A percentile compares a stretch with the other conserved stretches of the same genome.
Evolutionary conservation across 92 coral and sea anemone species (phyloP).

Genomic region (Parazoanthus atlanticus): DNA sequence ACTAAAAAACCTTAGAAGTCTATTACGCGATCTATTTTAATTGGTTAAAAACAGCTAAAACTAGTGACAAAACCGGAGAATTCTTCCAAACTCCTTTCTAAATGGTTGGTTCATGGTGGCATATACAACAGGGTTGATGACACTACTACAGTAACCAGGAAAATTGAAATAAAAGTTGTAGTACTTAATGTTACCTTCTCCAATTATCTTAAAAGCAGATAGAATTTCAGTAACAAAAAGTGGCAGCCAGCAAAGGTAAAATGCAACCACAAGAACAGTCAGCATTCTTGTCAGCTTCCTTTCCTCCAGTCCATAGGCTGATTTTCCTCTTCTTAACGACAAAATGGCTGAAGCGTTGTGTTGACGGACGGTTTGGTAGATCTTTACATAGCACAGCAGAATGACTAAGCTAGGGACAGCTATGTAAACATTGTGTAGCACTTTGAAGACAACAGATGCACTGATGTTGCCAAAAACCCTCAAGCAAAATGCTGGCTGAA

Average conservation of each 20-base stretch:
- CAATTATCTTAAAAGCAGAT: constrained; percentile 4
- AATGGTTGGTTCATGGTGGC: constrained; percentile 18
- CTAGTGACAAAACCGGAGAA: constrained; percentile 1
- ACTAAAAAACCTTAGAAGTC: neutral
- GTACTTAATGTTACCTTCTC: constrained; percentile 16
- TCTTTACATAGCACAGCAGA: neutral
- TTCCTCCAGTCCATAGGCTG: constrained; percentile 15
- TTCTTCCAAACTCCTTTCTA: constrained; percentile 26
- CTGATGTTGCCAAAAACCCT: neutral
- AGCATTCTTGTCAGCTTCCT: constrained; percentile 17
- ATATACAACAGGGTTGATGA: constrained; percentile 17
- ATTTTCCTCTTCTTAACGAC: constrained; percentile 14
- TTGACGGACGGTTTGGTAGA: constrained; percentile 7
- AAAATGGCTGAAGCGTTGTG: constrained; percentile 8
- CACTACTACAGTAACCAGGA: constrained; percentile 33
- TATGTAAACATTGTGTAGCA: constrained; percentile 17
- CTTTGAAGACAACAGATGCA: neutral
- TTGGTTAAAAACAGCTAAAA: neutral
- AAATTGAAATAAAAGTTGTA: constrained; percentile 20
- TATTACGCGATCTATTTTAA: neutral
- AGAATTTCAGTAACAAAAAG: constrained; percentile 9
- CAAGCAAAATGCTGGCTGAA: constrained; percentile 26
- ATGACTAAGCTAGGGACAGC: constrained; percentile 15
- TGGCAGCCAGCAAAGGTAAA: constrained; percentile 37
- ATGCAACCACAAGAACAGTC: constrained; percentile 28